A percentile compares a stretch with the other conserved stretches of the same genome.
Conservation (phyloP, 2,113 vertebrate genomes). For the Cettia cetti region DNA sequence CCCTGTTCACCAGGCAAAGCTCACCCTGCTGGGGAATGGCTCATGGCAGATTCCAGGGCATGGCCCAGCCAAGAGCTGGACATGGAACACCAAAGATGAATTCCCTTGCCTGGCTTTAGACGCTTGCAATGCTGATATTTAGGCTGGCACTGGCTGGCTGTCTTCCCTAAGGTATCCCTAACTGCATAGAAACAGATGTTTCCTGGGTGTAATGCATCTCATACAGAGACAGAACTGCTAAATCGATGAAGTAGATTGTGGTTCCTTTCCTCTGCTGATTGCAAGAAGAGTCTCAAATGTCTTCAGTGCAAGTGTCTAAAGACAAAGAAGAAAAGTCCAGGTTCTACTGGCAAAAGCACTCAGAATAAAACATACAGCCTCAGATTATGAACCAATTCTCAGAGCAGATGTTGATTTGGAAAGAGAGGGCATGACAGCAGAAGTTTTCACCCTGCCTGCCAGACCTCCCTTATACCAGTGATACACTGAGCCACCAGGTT, state of each 20-base stretch:
- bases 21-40: neutral
- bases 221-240: neutral
- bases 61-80: neutral
- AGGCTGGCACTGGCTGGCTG: neutral
- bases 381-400: neutral
- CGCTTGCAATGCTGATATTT: neutral
- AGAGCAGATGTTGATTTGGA: neutral
- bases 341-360: neutral
- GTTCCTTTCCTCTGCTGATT: neutral
- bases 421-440: neutral
- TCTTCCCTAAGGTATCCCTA: neutral
- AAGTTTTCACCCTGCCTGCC: neutral
- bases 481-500: neutral
- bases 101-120: neutral
- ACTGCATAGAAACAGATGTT: neutral
- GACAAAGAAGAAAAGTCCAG: neutral
- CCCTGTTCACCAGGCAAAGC: neutral
- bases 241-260: neutral
- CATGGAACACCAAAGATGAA: neutral
- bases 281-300: neutral
- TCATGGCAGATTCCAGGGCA: neutral
- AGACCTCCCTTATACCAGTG: neutral
- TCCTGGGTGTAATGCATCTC: neutral
- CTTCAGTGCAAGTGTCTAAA: neutral
- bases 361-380: neutral